These are phyloP conservation scores for Cantharis rustica DNA, from an alignment of 2,888 invertebrate species.

Conservation along the genomic window DNA sequence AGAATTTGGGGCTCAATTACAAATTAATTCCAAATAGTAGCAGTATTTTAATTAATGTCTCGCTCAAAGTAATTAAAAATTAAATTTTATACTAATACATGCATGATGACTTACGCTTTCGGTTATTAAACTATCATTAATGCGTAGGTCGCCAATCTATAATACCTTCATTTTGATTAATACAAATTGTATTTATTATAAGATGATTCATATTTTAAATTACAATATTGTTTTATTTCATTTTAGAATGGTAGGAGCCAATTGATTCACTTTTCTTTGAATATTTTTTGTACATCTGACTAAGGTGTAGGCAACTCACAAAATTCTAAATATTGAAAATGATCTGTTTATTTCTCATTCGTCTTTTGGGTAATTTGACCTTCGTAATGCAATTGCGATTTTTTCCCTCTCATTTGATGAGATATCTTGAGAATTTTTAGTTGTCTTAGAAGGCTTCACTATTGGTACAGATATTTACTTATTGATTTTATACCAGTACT, in stretches of 20 bases:
- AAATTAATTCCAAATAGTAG: slow-evolving; percentile 2
- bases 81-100: neutral
- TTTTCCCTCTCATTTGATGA: too few relatives aligned
- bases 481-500: too few relatives aligned
- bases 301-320: neutral
- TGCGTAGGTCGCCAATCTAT: neutral
- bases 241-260: neutral
- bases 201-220: neutral
- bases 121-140: neutral
- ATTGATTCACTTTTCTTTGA: neutral
- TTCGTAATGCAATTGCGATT: neutral
- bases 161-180: neutral
- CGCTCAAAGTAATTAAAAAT: slow-evolving; percentile 1
- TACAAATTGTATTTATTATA: neutral
- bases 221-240: neutral
- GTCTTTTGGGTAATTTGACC: neutral
- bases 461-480: too few relatives aligned
- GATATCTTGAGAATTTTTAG: too few relatives aligned
- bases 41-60: slow-evolving; percentile 2
- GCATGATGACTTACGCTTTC: neutral
- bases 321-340: neutral
- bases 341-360: neutral
- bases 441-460: too few relatives aligned
- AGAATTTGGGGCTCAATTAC: slow-evolving; percentile 2
- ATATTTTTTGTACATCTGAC: neutral